Conservation (phyloP, 2,113 vertebrate genomes). For the Syngnathus scovelli region DNA sequence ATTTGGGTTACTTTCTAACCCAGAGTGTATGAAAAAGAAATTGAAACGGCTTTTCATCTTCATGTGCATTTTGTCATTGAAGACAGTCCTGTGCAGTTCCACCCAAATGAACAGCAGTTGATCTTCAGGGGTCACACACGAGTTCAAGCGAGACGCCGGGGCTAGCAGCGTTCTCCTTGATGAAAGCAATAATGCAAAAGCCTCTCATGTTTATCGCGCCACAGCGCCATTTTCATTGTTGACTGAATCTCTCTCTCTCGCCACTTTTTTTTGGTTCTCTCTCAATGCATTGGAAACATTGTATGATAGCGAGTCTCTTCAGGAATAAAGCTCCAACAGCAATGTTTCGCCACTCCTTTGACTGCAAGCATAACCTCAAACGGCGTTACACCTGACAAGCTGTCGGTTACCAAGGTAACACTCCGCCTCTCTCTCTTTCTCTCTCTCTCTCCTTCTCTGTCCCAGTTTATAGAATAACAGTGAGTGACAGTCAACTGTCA, state of each 20-base stretch:
- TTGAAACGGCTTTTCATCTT: not conserved
- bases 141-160: conserved; percentile 47
- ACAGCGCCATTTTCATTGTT: conserved; percentile 56
- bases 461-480: not conserved
- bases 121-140: conserved; percentile 23
- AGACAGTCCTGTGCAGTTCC: conserved; percentile 32
- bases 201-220: conserved; percentile 61
- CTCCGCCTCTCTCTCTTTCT: not conserved
- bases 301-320: conserved; percentile 65
- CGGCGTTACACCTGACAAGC: not conserved
- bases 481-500: not conserved
- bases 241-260: conserved; percentile 50
- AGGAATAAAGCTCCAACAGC: conserved; percentile 69
- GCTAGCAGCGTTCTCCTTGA: conserved; percentile 43
- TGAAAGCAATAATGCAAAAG: conserved; percentile 68
- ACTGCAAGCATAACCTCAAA: conserved; percentile 21
- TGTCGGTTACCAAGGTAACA: conserved; percentile 1
- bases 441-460: not conserved
- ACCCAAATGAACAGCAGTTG: conserved; percentile 27
- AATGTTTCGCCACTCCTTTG: conserved; percentile 49
- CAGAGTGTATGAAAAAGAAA: not conserved
- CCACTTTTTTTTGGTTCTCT: conserved; percentile 55
- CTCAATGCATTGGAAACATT: conserved; percentile 61
- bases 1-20: not conserved
- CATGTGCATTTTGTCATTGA: conserved; percentile 45